Percentiles rank a stretch among this genome's conserved stretches.
Evolutionary conservation across 2,113 vertebrate species (phyloP).

Genomic region (Ploceus nigricollis): DNA sequence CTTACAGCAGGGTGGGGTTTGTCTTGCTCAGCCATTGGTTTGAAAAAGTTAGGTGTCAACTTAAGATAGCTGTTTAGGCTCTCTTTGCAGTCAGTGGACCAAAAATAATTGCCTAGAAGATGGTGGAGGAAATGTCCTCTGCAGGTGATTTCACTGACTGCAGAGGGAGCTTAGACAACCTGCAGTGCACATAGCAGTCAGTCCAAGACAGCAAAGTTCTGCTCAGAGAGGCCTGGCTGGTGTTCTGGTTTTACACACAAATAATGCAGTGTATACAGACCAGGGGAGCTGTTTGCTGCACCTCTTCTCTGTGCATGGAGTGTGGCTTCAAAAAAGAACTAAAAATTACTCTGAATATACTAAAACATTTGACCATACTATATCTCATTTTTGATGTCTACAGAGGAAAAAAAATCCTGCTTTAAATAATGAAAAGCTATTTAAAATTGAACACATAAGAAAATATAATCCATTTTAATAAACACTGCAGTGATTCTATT

Average conservation of each 20-base stretch:
- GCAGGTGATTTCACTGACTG: background rate
- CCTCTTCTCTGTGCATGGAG: background rate
- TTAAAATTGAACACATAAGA: background rate
- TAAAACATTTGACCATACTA: background rate
- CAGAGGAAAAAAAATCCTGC: background rate
- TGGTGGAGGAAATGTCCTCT: background rate
- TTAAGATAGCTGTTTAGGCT: background rate
- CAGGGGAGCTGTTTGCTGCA: background rate
- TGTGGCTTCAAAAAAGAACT: background rate
- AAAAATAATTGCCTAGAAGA: background rate
- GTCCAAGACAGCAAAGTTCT: background rate
- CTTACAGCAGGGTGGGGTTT: background rate
- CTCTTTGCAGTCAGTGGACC: background rate
- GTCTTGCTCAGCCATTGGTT: background rate
- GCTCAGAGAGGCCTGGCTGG: background rate
- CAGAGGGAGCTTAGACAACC: background rate
- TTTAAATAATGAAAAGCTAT: background rate
- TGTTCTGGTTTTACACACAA: background rate
- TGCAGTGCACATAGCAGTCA: background rate
- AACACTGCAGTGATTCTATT: background rate
- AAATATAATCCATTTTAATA: background rate
- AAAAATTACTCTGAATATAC: background rate
- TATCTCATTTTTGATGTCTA: background rate
- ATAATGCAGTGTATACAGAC: background rate
- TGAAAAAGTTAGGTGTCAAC: background rate